Conservation (phyloP, 2,888 invertebrate species). For the Eubasilissa splendida region DNA sequence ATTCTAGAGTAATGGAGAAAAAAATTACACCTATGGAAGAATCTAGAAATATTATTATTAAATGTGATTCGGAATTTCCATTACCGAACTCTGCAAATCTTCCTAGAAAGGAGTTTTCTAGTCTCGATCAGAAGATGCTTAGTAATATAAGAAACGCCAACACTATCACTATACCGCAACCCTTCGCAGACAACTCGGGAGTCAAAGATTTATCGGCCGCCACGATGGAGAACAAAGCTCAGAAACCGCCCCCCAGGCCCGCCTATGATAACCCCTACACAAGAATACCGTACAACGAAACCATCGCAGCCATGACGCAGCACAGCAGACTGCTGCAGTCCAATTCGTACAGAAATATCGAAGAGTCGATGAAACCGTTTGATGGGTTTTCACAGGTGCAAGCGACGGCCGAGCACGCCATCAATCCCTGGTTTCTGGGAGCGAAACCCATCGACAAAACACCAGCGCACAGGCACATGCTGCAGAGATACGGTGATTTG, state of each 20-base stretch:
- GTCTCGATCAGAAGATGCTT: not conserved
- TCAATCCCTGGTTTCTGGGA: slow-evolving; percentile 54
- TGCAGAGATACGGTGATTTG: slow-evolving; percentile 45
- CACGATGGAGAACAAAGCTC: not conserved
- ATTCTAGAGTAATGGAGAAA: no score
- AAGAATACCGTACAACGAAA: slow-evolving; percentile 32
- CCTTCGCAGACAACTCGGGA: not conserved
- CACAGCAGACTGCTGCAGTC: slow-evolving; percentile 38
- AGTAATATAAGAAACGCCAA: not conserved
- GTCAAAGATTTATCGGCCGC: slow-evolving; percentile 44
- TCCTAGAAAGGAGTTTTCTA: not conserved
- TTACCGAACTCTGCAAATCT: no score
- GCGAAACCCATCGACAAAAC: slow-evolving; percentile 40
- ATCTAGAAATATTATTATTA: no score
- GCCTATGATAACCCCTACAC: slow-evolving; percentile 41
- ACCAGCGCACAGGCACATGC: slow-evolving; percentile 9
- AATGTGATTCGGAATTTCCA: no score
- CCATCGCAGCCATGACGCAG: slow-evolving; percentile 31
- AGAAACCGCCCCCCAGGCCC: slow-evolving; percentile 7
- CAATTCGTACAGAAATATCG: slow-evolving; percentile 40
- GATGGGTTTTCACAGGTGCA: slow-evolving; percentile 43
- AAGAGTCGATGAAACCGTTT: slow-evolving; percentile 35
- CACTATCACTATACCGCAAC: not conserved
- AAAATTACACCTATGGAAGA: no score
- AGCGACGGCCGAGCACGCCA: slow-evolving; percentile 9